phyloP scores from a whole-genome alignment of 1,140 invertebrate species.

The Neelides sp. region DNA sequence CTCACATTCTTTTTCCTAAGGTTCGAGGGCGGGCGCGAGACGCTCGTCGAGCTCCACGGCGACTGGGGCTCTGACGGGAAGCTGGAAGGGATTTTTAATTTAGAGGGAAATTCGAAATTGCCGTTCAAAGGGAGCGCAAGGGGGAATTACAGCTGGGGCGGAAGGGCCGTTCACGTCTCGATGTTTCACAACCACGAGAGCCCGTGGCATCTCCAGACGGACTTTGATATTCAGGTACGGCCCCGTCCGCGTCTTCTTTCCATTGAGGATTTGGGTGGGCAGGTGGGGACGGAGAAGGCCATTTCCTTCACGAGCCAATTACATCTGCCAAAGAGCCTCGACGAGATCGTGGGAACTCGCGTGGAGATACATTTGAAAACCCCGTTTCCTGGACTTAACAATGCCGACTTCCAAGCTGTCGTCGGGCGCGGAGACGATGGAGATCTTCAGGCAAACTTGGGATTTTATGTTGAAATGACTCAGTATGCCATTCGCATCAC shows the following conservation, averaged over 20 bases:
- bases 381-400: slow-evolving; percentile 23
- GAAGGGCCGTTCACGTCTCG: slow-evolving; percentile 2
- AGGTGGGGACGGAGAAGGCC: slow-evolving; percentile 24
- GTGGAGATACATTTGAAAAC: slow-evolving; percentile 27
- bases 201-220: slow-evolving; percentile 23
- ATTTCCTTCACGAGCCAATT: slow-evolving; percentile 23
- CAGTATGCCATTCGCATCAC: slow-evolving; percentile 27
- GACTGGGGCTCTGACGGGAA: too few species aligned
- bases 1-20: too few species aligned
- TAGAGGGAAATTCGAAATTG: too few species aligned
- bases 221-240: slow-evolving; percentile 29
- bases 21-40: too few species aligned
- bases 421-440: slow-evolving; percentile 27
- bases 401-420: slow-evolving; percentile 19
- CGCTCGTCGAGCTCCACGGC: too few species aligned
- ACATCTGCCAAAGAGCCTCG: slow-evolving; percentile 12
- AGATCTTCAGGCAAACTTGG: slow-evolving; percentile 21
- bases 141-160: slow-evolving; percentile 20
- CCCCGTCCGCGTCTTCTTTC: background rate
- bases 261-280: background rate
- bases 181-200: slow-evolving; percentile 16
- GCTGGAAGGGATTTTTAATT: too few species aligned
- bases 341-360: slow-evolving; percentile 24
- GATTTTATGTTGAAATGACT: slow-evolving; percentile 25
- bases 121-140: slow-evolving; percentile 9